phyloP scores from a whole-genome alignment of 1,140 invertebrate genomes.

The Heliothis virescens region DNA sequence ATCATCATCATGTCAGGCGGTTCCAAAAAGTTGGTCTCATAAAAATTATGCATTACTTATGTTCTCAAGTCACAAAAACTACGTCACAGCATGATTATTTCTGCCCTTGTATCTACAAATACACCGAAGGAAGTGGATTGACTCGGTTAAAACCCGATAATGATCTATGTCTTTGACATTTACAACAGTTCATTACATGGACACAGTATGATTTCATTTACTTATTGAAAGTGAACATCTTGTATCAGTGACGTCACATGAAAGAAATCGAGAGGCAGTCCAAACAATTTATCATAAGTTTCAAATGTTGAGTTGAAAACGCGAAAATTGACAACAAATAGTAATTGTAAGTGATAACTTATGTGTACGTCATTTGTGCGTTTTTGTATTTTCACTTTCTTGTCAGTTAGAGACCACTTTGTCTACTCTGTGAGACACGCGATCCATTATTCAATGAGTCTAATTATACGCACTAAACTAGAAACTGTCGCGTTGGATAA shows the following conservation, averaged over 20 bases:
- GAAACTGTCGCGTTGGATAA: constrained; percentile 18
- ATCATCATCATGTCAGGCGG: too few species aligned
- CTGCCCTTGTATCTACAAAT: constrained; percentile 24
- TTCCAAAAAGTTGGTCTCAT: background rate
- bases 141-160: constrained; percentile 15
- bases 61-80: background rate
- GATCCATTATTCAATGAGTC: constrained; percentile 20
- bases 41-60: background rate
- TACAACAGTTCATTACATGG: constrained; percentile 22
- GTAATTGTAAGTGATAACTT: constrained; percentile 25
- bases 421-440: constrained; percentile 27
- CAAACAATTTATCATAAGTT: constrained; percentile 19
- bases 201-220: constrained; percentile 8
- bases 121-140: constrained; percentile 17
- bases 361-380: constrained; percentile 21
- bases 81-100: constrained; percentile 10
- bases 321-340: constrained; percentile 19
- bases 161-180: constrained; percentile 37
- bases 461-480: constrained; percentile 33
- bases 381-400: constrained; percentile 44
- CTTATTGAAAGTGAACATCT: background rate
- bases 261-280: constrained; percentile 7
- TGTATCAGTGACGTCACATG: background rate
- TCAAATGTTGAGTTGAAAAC: constrained; percentile 12
- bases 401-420: constrained; percentile 5